phyloP scores from a whole-genome alignment of 2,888 invertebrate genomes.

The Amiota minor region DNA sequence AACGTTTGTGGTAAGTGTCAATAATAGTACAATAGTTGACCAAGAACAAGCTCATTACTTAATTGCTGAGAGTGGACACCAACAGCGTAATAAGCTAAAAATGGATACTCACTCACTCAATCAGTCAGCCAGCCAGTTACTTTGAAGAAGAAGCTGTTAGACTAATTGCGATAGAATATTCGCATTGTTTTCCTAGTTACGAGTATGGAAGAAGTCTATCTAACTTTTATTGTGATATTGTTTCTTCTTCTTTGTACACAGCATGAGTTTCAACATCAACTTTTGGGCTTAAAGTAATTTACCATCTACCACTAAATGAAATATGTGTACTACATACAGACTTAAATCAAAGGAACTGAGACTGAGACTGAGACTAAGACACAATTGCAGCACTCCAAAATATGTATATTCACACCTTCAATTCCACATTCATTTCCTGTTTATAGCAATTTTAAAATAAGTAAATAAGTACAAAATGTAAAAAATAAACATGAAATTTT shows the following conservation, averaged over 20 bases:
- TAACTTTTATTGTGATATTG: too few species aligned
- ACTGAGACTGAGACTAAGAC: too few species aligned
- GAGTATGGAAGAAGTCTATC: too few species aligned
- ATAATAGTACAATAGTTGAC: constrained; percentile 28
- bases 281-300: not conserved
- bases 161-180: constrained; percentile 64
- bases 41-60: constrained; percentile 63
- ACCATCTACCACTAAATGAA: not conserved
- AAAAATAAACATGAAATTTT: constrained; percentile 11
- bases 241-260: not conserved
- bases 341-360: too few species aligned
- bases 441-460: not conserved
- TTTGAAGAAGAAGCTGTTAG: constrained; percentile 60
- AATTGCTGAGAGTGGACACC: constrained; percentile 54
- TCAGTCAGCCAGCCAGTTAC: constrained; percentile 33
- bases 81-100: constrained; percentile 36
- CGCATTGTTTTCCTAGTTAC: not conserved
- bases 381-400: too few species aligned
- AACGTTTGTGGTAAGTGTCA: constrained; percentile 44
- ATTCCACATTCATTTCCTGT: constrained; percentile 39
- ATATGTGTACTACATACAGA: too few species aligned
- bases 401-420: not conserved
- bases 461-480: not conserved
- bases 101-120: constrained; percentile 54
- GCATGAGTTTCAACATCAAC: not conserved